Evolutionary conservation across 2,113 vertebrate genomes (phyloP).

Genomic region (Ptychochromis oligacanthus): DNA sequence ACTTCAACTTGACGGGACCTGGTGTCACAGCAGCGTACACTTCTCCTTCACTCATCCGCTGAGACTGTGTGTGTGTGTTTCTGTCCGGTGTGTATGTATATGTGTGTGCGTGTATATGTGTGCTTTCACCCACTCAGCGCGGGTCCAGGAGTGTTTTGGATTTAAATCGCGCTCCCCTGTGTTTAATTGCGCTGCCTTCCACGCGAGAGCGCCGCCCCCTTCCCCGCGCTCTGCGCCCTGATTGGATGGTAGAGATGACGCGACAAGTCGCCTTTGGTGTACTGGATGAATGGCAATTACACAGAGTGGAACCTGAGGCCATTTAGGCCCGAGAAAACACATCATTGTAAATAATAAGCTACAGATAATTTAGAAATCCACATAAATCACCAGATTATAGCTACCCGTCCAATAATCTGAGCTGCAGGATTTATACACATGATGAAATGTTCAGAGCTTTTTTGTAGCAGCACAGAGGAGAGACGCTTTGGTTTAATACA

Average conservation of each 20-base stretch:
- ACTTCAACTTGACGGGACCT: constrained; percentile 18
- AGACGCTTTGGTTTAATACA: background rate
- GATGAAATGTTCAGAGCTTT: background rate
- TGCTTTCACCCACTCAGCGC: constrained; percentile 30
- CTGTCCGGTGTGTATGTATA: background rate
- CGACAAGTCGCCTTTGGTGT: background rate
- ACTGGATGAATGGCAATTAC: constrained; percentile 56
- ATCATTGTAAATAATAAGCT: constrained; percentile 54
- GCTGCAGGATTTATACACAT: background rate
- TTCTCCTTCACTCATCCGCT: background rate
- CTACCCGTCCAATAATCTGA: background rate
- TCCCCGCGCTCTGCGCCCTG: constrained; percentile 49
- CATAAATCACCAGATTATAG: constrained; percentile 6
- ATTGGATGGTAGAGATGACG: constrained; percentile 67
- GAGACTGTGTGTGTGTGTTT: background rate
- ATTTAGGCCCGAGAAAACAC: constrained; percentile 36
- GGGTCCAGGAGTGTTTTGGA: constrained; percentile 61
- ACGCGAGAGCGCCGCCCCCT: constrained; percentile 63
- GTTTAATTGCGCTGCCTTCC: constrained; percentile 85
- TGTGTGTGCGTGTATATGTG: background rate
- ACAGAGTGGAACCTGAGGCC: constrained; percentile 38
- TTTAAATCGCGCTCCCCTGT: constrained; percentile 90
- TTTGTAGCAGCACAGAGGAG: background rate
- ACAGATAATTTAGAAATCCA: background rate
- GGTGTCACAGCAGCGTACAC: constrained; percentile 6